Evolutionary conservation across 2,888 invertebrate genomes (phyloP), one percentile per base, ranked within the genome.

Genomic region (Tachina grossa): DNA sequence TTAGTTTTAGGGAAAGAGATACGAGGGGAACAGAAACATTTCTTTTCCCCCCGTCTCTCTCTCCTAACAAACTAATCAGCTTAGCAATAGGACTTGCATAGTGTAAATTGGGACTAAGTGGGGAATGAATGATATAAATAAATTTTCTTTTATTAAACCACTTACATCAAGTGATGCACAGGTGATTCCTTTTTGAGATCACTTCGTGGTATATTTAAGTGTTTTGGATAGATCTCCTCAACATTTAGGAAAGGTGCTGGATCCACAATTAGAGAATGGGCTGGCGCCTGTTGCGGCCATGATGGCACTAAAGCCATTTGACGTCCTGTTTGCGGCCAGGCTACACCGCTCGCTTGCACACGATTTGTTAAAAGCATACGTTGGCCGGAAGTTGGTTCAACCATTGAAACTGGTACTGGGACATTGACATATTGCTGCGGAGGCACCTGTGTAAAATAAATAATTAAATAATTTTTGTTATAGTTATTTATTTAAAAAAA

Each of bases 231-330:
- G 86, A 93, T 93, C 88, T 93, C 93, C 88, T 93, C 93, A 53
- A 95, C 95, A 93, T 96, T 96, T 87, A 96, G 93, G 87, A 96
- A 95, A 65, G 96, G 95, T 55, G 96, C 94, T 65, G 96, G 95
- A 90, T 96, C 96, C 13, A 97, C 96, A 86, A 97, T 94, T 69
- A 96, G 93, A 69, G 96, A 96, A 88, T 96, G 94, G 0, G 92
- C 94, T 55, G 95, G 95, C 55, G 95, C 95, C 88, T 97, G 94
- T 89, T 96, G 96, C 90, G 96, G 96, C 96, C 97, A 97, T 0
- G 96, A 96, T 19, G 97, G 96, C 72, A 97, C 96, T 86, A 97
- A 94, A 0, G 97, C 96, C 95, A 96, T 96, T 92, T 96, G 97
- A 19, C 97, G 94, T 22, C 95, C 92, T 2, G 91, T 91, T 63